A percentile compares a stretch with the other conserved stretches of the same genome.
These are phyloP conservation scores for Uloborus plumipes DNA, from an alignment of 2,888 invertebrate species.

Conservation along the genomic window DNA sequence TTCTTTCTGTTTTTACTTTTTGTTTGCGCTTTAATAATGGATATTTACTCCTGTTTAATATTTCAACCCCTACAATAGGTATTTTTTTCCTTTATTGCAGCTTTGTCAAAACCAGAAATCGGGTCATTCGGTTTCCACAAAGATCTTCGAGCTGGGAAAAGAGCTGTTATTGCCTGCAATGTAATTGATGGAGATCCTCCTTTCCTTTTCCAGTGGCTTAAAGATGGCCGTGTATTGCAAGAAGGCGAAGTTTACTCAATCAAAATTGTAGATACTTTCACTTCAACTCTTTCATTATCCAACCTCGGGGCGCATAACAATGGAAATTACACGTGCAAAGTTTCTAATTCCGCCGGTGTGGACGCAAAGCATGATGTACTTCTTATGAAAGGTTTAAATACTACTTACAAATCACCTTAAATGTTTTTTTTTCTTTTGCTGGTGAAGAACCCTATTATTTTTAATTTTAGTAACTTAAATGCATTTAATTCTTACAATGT, in stretches of 20 bases:
- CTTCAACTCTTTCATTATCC: background rate
- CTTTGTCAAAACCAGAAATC: background rate
- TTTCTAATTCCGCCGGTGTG: conserved; percentile 31
- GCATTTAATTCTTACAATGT: too few relatives aligned
- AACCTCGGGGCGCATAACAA: conserved; percentile 8
- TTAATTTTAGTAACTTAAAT: too few relatives aligned
- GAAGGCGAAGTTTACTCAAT: background rate
- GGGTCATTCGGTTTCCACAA: conserved; percentile 15
- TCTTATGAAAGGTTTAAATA: conserved; percentile 5
- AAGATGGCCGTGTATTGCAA: background rate
- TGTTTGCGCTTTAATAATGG: background rate
- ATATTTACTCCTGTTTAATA: background rate
- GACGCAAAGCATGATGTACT: conserved; percentile 17
- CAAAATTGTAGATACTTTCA: background rate
- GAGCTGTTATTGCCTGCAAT: background rate
- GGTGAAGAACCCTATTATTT: too few relatives aligned
- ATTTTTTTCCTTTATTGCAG: background rate
- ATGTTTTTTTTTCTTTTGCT: too few relatives aligned
- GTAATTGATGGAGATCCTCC: conserved; percentile 14
- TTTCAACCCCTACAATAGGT: background rate
- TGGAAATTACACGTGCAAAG: conserved; percentile 49
- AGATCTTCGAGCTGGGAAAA: background rate
- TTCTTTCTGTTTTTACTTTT: too few relatives aligned
- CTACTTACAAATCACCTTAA: too few relatives aligned
- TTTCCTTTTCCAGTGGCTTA: conserved; percentile 1